Percentiles rank a stretch among this genome's conserved stretches.
Evolutionary conservation across 2,888 invertebrate species (phyloP).

Genomic region (Hedya salicella): DNA sequence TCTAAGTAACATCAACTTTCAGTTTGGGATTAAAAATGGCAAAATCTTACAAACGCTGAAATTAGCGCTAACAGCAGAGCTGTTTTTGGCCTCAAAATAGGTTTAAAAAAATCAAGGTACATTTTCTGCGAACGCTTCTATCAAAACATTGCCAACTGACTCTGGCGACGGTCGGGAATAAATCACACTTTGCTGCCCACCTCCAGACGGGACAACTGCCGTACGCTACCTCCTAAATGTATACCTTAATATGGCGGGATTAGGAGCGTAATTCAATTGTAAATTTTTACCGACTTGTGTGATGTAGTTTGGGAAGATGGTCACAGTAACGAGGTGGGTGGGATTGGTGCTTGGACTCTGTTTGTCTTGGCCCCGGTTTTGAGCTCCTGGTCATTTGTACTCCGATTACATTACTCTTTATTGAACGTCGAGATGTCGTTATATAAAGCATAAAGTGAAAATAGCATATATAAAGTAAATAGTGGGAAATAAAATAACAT

Average conservation of each 20-base stretch:
- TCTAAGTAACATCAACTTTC: no score
- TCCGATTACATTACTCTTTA: constrained; percentile 32
- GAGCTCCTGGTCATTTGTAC: constrained; percentile 40
- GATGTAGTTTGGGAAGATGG: neutral
- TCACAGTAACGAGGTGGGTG: constrained; percentile 40
- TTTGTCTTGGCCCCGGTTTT: constrained; percentile 37
- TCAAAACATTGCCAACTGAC: constrained; percentile 42
- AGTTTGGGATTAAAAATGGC: neutral
- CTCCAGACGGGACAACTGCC: constrained; percentile 5
- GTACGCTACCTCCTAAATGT: constrained; percentile 3
- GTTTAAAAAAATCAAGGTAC: constrained; percentile 27
- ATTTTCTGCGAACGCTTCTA: constrained; percentile 41
- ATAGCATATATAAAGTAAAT: no score
- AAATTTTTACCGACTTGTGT: constrained; percentile 3
- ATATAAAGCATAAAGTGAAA: no score
- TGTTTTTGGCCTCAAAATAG: constrained; percentile 21
- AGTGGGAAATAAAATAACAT: no score
- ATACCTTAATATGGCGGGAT: neutral
- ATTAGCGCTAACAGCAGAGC: constrained; percentile 5
- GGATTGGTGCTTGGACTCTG: constrained; percentile 32
- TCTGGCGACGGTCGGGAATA: constrained; percentile 35
- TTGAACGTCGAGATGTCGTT: neutral
- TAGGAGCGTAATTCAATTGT: constrained; percentile 16
- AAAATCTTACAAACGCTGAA: neutral
- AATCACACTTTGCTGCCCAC: constrained; percentile 17